Base-by-base conservation (phyloP, 2,888 invertebrate genomes). In the Anorthoa munda region DNA sequence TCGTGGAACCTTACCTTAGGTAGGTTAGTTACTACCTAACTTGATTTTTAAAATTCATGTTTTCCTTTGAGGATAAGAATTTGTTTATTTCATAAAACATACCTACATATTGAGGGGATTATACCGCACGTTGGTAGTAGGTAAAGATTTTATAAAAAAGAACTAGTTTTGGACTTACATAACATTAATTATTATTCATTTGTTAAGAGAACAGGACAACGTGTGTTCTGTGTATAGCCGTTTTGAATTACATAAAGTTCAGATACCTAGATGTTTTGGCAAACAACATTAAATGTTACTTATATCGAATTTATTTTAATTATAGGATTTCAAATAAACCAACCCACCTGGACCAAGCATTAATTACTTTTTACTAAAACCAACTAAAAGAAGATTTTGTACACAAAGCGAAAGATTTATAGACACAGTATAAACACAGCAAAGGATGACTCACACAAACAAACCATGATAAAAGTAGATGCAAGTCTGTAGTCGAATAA, bases 401-500 rank as follows among this genome's bases (percentile, higher is more conserved):
- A 69, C 12, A 67, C 56, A 67, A 51, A 79, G 2, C 13, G 21
- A 69, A 72, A 75, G 65, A 81, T 76, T 81, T 76, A 84, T 72
- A 23, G 48, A 53, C 26, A 23, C 26, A 23, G 48, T 51, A 13
- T 61, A 55, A 73, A 83, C 31, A 50, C n/a, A 82, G 51, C 17
- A 66, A 48, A 66, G 39, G 55, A 61, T 81, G 81, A 81, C 51
- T 81, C 84, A 81, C 48, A 50, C 53, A 65, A 71, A 58, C 53
- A 50, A 79, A 15, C 11, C 31, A 66, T 55, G 65, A 83, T 80
- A 80, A 74, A 80, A 80, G 67, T 77, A 73, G 66, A 71, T 64
- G 60, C 58, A 80, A 79, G 67, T 3, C 39, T 39, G 39, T 68
- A 61, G 64, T 65, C 53, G 66, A 48, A 72, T 72, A 56, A 68